These are phyloP conservation scores for Phortica variegata DNA, from an alignment of 1,140 invertebrate species.

Conservation along the genomic window DNA sequence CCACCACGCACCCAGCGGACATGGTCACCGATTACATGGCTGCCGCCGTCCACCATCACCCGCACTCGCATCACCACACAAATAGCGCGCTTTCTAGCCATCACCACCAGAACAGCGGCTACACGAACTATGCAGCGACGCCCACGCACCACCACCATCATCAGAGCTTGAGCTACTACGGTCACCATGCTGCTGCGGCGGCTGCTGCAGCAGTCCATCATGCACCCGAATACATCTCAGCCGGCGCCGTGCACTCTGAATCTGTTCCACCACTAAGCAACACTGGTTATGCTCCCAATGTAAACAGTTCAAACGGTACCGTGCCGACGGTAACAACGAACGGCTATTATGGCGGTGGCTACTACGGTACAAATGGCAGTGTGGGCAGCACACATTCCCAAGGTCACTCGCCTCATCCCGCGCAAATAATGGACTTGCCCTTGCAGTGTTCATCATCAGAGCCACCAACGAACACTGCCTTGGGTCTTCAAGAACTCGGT, in stretches of 20 bases:
- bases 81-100: slow-evolving; percentile 47
- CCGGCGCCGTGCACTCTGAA: slow-evolving; percentile 41
- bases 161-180: slow-evolving; percentile 48
- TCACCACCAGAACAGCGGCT: slow-evolving; percentile 52
- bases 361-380: slow-evolving; percentile 45
- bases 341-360: slow-evolving; percentile 53
- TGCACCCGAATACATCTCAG: slow-evolving; percentile 45
- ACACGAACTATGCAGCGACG: slow-evolving; percentile 48
- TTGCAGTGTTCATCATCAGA: slow-evolving; percentile 54
- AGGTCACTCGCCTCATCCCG: slow-evolving; percentile 46
- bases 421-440: slow-evolving; percentile 55
- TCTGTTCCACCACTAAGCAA: slow-evolving; percentile 8
- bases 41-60: slow-evolving; percentile 34
- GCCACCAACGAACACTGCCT: slow-evolving; percentile 51
- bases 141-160: slow-evolving; percentile 48
- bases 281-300: slow-evolving; percentile 36
- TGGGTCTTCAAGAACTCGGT: slow-evolving; percentile 56
- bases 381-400: slow-evolving; percentile 53
- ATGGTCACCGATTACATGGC: slow-evolving; percentile 56
- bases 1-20: slow-evolving; percentile 47
- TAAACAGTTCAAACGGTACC: slow-evolving; percentile 35
- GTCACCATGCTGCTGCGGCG: slow-evolving; percentile 33
- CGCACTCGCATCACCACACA: slow-evolving; percentile 49
- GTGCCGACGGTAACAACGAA: slow-evolving; percentile 21
- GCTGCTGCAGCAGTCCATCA: slow-evolving; percentile 39